Percentiles rank a stretch among this genome's conserved stretches.
These are phyloP conservation scores for Pangasius djambal DNA, from an alignment of 2,797 vertebrate genomes.

Conservation along the genomic window DNA sequence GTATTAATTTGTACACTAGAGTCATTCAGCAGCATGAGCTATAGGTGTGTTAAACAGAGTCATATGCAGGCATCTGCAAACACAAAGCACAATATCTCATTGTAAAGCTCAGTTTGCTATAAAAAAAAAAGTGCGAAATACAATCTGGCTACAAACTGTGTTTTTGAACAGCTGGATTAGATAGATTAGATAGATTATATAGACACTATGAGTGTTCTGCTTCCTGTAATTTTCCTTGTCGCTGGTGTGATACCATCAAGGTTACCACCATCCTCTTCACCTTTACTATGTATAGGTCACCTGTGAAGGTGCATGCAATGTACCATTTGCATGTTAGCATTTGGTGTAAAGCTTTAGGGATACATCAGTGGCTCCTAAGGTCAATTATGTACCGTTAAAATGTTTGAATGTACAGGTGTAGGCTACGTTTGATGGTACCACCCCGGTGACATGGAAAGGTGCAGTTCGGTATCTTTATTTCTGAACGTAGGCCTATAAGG, in stretches of 20 bases:
- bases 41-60: neutral
- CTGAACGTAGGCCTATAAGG: neutral
- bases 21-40: neutral
- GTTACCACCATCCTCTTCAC: neutral
- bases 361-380: neutral
- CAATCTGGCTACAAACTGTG: neutral
- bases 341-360: neutral
- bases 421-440: neutral
- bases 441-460: no score
- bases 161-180: neutral
- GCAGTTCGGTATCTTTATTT: neutral
- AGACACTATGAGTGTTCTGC: neutral
- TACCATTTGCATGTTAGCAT: neutral
- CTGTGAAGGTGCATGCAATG: neutral
- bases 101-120: neutral
- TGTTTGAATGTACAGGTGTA: neutral
- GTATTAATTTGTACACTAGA: slow-evolving; percentile 31
- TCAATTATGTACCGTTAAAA: neutral
- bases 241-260: neutral
- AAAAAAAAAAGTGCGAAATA: neutral
- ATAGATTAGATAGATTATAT: no score
- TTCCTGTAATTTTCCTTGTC: neutral
- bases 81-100: neutral
- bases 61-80: neutral
- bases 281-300: neutral